These are phyloP conservation scores for Drosophila lutescens DNA, from an alignment of 2,888 invertebrate genomes.

Conservation along the genomic window DNA sequence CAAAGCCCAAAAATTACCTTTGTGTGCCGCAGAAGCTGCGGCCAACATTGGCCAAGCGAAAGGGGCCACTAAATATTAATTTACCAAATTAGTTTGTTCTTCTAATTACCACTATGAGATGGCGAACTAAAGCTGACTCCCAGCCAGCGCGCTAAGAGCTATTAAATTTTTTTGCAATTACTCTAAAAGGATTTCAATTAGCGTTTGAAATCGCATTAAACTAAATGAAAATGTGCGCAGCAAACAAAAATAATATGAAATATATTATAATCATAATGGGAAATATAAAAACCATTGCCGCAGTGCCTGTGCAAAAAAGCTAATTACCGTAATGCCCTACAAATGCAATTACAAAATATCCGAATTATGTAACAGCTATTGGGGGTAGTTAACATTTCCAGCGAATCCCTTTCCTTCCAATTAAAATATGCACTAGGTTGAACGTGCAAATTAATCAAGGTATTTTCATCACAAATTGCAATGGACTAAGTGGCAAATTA, in stretches of 20 bases:
- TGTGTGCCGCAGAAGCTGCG: conserved; percentile 64
- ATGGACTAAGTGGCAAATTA: conserved; percentile 21
- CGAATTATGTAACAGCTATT: conserved; percentile 24
- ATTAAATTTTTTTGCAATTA: conserved; percentile 70
- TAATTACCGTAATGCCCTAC: conserved; percentile 64
- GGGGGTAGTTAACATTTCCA: conserved; percentile 5
- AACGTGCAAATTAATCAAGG: conserved; percentile 30
- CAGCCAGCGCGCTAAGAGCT: conserved; percentile 11
- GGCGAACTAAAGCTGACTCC: conserved; percentile 5
- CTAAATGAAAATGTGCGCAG: conserved; percentile 49
- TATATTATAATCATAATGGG: conserved; percentile 40
- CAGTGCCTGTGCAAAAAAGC: conserved; percentile 35
- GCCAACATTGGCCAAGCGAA: conserved; percentile 49
- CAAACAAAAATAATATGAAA: conserved; percentile 27
- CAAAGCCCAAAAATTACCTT: conserved; percentile 73
- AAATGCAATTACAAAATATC: conserved; percentile 70
- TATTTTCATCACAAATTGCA: conserved; percentile 20
- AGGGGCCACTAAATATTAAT: conserved; percentile 75
- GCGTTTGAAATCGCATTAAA: conserved; percentile 56
- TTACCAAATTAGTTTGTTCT: conserved; percentile 78
- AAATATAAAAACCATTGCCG: conserved; percentile 49
- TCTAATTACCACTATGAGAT: conserved; percentile 56
- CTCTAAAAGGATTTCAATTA: conserved; percentile 77
- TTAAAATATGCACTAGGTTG: neutral
- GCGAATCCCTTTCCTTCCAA: conserved; percentile 12